Evolutionary conservation across 2,888 invertebrate species (phyloP).

Genomic region (Busseola fusca): DNA sequence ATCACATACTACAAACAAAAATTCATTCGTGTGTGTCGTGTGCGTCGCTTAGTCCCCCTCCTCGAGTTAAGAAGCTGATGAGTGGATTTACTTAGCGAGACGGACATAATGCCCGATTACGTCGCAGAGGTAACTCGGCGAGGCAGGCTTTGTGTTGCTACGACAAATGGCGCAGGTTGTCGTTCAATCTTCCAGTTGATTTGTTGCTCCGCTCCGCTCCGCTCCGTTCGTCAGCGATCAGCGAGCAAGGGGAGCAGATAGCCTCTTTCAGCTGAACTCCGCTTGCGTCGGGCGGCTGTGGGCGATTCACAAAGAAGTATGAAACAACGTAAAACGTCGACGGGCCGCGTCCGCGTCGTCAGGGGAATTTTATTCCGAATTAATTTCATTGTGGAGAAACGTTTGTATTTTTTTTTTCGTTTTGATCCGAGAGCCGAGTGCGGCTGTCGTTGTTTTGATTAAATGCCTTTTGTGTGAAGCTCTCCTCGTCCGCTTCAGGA

Average conservation of each 20-base stretch:
- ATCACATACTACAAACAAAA: conserved; percentile 6
- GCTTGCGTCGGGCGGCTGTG: not conserved
- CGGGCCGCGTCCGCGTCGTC: conserved; percentile 16
- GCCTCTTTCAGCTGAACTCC: conserved; percentile 12
- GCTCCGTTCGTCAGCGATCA: not conserved
- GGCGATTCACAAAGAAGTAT: conserved; percentile 23
- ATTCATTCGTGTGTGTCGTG: no score
- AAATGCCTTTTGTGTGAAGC: conserved; percentile 43
- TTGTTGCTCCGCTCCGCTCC: conserved; percentile 9
- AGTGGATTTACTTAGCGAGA: conserved; percentile 14
- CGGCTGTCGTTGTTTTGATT: conserved; percentile 49
- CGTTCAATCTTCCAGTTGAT: conserved; percentile 30
- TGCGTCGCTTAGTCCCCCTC: not conserved
- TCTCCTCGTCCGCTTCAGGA: conserved; percentile 9
- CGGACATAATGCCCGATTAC: conserved; percentile 22
- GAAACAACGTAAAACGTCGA: conserved; percentile 42
- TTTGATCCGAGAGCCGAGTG: conserved; percentile 19
- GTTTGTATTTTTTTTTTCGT: conserved; percentile 38
- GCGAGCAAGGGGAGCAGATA: conserved; percentile 7
- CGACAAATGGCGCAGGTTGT: conserved; percentile 20
- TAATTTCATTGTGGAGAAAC: conserved; percentile 40
- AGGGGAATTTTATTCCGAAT: conserved; percentile 48
- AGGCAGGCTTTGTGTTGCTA: conserved; percentile 13
- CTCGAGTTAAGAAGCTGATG: conserved; percentile 18
- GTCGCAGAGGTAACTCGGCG: conserved; percentile 1